Evolutionary conservation across 2,797 vertebrate species (phyloP).

Genomic region (Octomys mimax): DNA sequence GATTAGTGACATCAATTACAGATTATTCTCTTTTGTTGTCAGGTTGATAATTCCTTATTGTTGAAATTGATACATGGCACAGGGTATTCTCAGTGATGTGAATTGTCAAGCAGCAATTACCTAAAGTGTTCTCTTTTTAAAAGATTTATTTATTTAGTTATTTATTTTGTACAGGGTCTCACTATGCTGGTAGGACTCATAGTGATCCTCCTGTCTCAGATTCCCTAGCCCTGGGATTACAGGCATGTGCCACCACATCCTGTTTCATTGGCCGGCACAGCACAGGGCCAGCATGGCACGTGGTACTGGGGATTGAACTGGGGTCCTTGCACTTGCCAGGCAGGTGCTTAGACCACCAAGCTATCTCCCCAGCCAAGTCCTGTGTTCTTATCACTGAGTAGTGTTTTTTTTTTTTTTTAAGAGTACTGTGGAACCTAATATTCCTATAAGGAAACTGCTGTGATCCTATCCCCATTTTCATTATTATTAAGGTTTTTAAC

Average conservation of each 20-base stretch:
- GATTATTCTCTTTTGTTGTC: conserved; percentile 66
- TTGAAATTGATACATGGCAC: conserved; percentile 69
- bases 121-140: conserved; percentile 57
- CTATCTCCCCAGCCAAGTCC: background rate
- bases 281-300: too few species aligned
- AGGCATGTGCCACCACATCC: too few species aligned
- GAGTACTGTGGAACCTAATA: conserved; percentile 76
- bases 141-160: too few species aligned
- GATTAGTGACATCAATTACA: conserved; percentile 67
- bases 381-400: conserved; percentile 75
- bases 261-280: too few species aligned
- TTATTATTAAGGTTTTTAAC: conserved; percentile 67
- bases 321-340: too few species aligned
- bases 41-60: conserved; percentile 29
- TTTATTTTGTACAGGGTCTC: too few species aligned
- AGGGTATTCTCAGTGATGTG: too few species aligned
- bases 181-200: too few species aligned
- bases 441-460: conserved; percentile 82
- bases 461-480: conserved; percentile 69
- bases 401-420: conserved; percentile 69
- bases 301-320: too few species aligned
- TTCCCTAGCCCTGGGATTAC: too few species aligned
- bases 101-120: conserved; percentile 63
- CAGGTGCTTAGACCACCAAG: too few species aligned
- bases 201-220: too few species aligned